Percentiles rank a stretch among this genome's conserved stretches.
Evolutionary conservation across 2,888 invertebrate species (phyloP).

Genomic region (Ochropleura plecta): DNA sequence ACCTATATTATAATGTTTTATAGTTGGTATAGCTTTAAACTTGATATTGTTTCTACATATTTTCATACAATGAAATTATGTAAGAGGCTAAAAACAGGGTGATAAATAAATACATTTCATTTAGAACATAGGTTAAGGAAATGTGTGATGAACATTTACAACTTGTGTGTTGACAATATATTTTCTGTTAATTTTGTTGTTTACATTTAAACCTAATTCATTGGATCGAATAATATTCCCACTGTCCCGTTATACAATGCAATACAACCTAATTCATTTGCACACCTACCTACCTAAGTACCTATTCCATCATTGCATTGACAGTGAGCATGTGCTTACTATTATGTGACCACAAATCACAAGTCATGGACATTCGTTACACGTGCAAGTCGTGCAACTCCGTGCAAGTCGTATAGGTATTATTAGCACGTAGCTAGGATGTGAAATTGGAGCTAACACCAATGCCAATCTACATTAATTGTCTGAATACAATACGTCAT

Average conservation of each 20-base stretch:
- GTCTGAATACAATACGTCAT: not conserved
- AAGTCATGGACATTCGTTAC: constrained; percentile 9
- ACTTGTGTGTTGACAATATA: constrained; percentile 41
- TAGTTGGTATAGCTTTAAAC: not conserved
- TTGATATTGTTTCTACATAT: constrained; percentile 35
- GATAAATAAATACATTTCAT: constrained; percentile 48
- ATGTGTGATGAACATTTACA: constrained; percentile 25
- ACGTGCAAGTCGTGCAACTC: constrained; percentile 29
- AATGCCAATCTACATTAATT: constrained; percentile 29
- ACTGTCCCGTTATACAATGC: too few relatives aligned
- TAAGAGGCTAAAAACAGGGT: constrained; percentile 42
- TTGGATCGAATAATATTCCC: not conserved
- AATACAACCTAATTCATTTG: not conserved
- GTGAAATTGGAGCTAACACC: constrained; percentile 6
- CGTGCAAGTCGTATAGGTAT: too few relatives aligned
- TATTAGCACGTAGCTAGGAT: constrained; percentile 13
- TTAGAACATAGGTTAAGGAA: constrained; percentile 45
- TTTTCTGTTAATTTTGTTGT: constrained; percentile 25
- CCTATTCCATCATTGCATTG: constrained; percentile 6
- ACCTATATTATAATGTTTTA: not conserved
- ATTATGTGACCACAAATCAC: constrained; percentile 2
- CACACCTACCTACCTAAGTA: not conserved
- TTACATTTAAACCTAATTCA: constrained; percentile 19
- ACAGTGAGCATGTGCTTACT: not conserved
- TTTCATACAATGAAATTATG: constrained; percentile 44